Conservation (phyloP, 2,888 invertebrate species). For the Lysandra coridon region DNA sequence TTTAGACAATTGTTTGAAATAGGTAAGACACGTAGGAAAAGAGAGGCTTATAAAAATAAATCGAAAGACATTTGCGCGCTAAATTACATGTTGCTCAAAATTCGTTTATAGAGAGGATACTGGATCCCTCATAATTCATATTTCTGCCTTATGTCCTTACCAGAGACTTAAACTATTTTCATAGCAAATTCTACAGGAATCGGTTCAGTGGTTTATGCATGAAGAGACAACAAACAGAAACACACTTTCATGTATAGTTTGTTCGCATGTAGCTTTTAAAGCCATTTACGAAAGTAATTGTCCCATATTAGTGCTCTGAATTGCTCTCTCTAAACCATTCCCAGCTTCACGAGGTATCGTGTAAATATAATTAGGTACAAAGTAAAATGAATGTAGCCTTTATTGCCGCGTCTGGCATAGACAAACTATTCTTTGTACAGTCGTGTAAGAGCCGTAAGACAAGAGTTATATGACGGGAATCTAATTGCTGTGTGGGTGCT, state of each 20-base stretch:
- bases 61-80: too few species aligned
- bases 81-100: too few species aligned
- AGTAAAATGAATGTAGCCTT: slow-evolving; percentile 38
- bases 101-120: too few species aligned
- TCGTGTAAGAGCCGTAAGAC: not conserved
- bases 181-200: too few species aligned
- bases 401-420: slow-evolving; percentile 43
- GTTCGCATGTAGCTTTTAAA: not conserved
- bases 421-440: slow-evolving; percentile 39
- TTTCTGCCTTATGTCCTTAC: too few species aligned
- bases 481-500: not conserved
- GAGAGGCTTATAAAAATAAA: too few species aligned
- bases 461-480: not conserved
- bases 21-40: too few species aligned
- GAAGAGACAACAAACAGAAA: not conserved
- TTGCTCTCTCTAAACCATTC: not conserved
- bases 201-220: not conserved
- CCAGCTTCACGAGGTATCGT: slow-evolving; percentile 3
- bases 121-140: too few species aligned
- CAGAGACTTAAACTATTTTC: too few species aligned
- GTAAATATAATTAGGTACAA: slow-evolving; percentile 29
- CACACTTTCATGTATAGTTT: too few species aligned
- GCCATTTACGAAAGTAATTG: not conserved
- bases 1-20: not conserved
- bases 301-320: not conserved